phyloP scores from a whole-genome alignment of 2,797 vertebrate species.

The Enteromius thamalakanensis region DNA sequence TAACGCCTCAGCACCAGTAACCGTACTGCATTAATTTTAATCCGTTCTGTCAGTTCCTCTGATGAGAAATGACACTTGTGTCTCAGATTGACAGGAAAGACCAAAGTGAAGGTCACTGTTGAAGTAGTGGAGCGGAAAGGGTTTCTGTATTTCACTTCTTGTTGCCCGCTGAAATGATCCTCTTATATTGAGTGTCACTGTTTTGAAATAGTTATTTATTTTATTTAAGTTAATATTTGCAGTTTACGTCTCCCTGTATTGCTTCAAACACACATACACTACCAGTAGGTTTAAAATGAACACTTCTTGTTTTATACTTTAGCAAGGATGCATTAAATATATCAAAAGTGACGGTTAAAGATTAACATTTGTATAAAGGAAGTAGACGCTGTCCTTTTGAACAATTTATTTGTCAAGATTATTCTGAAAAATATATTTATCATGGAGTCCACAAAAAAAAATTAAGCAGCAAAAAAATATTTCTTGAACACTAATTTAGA shows the following conservation, averaged over 20 bases:
- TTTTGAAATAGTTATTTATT: background rate
- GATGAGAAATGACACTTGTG: slow-evolving; percentile 66
- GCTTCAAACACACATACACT: background rate
- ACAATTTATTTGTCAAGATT: background rate
- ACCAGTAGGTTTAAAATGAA: background rate
- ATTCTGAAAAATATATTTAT: background rate
- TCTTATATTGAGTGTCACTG: slow-evolving; percentile 38
- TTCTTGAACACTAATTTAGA: background rate
- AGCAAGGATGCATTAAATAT: background rate
- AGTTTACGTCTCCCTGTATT: background rate
- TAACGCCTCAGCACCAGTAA: slow-evolving; percentile 50
- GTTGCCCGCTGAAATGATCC: slow-evolving; percentile 31
- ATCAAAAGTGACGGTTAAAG: background rate
- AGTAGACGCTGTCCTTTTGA: background rate
- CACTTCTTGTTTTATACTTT: background rate
- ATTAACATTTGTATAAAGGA: background rate
- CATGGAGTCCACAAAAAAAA: background rate
- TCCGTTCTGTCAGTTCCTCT: slow-evolving; percentile 63
- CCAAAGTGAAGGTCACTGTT: slow-evolving; percentile 66
- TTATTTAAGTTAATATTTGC: background rate
- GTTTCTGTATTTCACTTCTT: slow-evolving; percentile 37
- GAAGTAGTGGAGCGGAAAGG: slow-evolving; percentile 48
- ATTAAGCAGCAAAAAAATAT: background rate
- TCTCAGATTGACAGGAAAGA: slow-evolving; percentile 66
- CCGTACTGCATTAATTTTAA: slow-evolving; percentile 66